Evolutionary conservation across 2,113 vertebrate species (phyloP).

Genomic region (Trematomus loennbergii): DNA sequence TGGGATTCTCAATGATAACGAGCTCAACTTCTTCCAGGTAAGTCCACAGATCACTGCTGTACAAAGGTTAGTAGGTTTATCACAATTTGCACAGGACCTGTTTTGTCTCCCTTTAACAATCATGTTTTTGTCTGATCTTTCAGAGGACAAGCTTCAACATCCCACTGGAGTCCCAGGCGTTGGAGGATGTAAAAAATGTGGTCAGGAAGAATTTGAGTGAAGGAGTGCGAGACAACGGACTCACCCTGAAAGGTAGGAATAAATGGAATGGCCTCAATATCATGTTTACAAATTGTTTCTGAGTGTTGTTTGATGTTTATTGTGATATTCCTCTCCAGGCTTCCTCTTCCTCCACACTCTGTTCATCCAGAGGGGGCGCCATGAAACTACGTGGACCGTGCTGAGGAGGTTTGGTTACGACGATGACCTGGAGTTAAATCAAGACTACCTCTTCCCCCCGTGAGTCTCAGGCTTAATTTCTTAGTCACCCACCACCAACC

Average conservation of each 20-base stretch:
- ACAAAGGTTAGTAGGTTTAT: background rate
- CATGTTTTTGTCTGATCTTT: background rate
- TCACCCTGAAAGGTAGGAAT: conserved; percentile 91
- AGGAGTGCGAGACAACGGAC: conserved; percentile 91
- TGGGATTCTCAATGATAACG: conserved; percentile 93
- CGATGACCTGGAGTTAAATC: conserved; percentile 94
- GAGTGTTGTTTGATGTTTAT: background rate
- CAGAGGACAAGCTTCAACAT: conserved; percentile 97
- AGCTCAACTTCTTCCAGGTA: conserved; percentile 99
- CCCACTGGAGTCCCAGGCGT: conserved; percentile 92
- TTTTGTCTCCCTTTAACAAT: background rate
- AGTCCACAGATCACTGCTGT: background rate
- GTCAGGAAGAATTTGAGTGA: conserved; percentile 94
- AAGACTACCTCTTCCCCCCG: conserved; percentile 95
- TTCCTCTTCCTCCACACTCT: conserved; percentile 98
- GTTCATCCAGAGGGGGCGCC: conserved; percentile 97
- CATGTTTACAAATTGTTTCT: background rate
- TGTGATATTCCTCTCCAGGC: conserved; percentile 78
- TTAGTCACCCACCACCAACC: background rate
- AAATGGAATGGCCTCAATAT: background rate
- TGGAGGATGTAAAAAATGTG: conserved; percentile 98
- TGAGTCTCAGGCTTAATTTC: conserved; percentile 74
- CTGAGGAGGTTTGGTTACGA: conserved; percentile 96
- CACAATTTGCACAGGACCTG: background rate
- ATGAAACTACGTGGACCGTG: conserved; percentile 98